Evolutionary conservation across 2,888 invertebrate species (phyloP).

Genomic region (Archaeoteleia sp.): DNA sequence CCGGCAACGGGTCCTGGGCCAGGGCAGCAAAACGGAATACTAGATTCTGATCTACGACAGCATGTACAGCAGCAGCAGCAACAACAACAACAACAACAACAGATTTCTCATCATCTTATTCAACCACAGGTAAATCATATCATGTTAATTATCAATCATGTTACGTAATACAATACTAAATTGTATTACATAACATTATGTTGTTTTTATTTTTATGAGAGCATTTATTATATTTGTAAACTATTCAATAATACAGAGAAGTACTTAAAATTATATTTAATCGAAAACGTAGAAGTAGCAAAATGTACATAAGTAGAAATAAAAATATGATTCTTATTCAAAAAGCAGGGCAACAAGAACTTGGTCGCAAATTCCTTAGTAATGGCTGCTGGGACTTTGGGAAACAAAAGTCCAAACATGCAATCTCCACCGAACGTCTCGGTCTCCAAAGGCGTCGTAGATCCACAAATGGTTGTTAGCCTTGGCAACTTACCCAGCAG

Average conservation of each 20-base stretch:
- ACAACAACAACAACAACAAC: conserved; percentile 81
- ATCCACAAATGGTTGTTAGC: conserved; percentile 79
- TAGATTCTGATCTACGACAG: conserved; percentile 78
- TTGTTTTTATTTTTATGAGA: too few species aligned
- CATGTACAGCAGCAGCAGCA: conserved; percentile 77
- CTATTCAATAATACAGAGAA: neutral
- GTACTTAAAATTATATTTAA: neutral
- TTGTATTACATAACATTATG: too few species aligned
- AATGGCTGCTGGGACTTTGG: conserved; percentile 84
- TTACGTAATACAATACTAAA: too few species aligned
- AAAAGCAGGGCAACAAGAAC: conserved; percentile 82
- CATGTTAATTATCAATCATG: too few species aligned
- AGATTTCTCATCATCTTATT: conserved; percentile 68
- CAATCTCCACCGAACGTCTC: conserved; percentile 91
- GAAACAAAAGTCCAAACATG: conserved; percentile 88
- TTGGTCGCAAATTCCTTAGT: conserved; percentile 83
- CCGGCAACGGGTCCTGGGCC: conserved; percentile 90
- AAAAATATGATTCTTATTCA: too few species aligned
- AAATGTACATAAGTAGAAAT: too few species aligned
- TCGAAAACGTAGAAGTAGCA: neutral
- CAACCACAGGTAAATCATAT: conserved; percentile 64
- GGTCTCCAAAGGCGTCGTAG: conserved; percentile 81
- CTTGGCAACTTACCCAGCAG: conserved; percentile 77
- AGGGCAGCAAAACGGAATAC: conserved; percentile 85
- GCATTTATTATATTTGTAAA: too few species aligned